A percentile compares a stretch with the other conserved stretches of the same genome.
Evolutionary conservation across 2,888 invertebrate species (phyloP).

Genomic region (Nephrotoma appendiculata): DNA sequence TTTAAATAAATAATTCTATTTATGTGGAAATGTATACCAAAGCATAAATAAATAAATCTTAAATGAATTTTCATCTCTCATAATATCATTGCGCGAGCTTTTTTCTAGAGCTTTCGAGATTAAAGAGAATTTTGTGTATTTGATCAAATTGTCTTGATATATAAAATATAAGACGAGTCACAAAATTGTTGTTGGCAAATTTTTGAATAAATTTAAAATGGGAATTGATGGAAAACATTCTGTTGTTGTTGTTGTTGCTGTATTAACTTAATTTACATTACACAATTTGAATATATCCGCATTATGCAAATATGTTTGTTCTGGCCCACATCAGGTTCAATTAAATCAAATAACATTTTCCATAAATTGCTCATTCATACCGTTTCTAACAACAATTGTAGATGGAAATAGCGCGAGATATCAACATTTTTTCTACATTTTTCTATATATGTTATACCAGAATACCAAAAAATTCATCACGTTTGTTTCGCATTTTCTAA

Average conservation of each 20-base stretch:
- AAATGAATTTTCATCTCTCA: neutral
- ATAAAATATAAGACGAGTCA: no score
- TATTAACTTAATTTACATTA: neutral
- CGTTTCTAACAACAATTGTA: no score
- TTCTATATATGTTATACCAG: no score
- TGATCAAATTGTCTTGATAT: neutral
- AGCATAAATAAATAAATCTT: neutral
- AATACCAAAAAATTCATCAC: no score
- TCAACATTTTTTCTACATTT: no score
- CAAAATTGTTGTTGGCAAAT: neutral
- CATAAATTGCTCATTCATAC: no score
- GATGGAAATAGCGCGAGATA: no score
- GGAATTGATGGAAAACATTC: neutral
- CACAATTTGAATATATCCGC: neutral
- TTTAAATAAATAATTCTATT: neutral
- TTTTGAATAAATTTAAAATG: neutral
- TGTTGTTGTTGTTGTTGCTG: neutral
- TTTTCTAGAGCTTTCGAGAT: neutral
- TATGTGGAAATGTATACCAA: neutral
- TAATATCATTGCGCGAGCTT: neutral
- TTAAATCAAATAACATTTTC: no score
- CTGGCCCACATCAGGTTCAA: neutral
- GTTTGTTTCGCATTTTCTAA: no score
- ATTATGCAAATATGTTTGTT: neutral
- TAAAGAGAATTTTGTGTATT: neutral